phyloP scores from a whole-genome alignment of 1,140 invertebrate genomes.

The Scylla paramamosain region DNA sequence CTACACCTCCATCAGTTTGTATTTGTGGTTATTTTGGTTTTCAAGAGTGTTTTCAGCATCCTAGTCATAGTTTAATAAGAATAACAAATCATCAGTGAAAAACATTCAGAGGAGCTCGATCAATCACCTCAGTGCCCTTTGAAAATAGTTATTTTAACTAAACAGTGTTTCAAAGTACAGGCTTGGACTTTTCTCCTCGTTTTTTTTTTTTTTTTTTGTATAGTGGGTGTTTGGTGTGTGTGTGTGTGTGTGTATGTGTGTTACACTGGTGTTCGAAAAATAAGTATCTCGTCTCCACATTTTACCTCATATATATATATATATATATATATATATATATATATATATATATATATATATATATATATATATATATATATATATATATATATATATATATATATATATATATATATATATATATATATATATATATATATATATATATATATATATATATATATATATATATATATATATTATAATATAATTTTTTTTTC shows the following conservation, averaged over 20 bases:
- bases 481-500: neutral
- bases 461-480: neutral
- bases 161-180: too few relatives aligned
- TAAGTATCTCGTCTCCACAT: neutral
- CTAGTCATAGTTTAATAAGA: too few relatives aligned
- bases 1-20: too few relatives aligned
- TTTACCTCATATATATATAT: constrained; percentile 1
- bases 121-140: too few relatives aligned
- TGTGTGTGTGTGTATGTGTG: constrained; percentile 43
- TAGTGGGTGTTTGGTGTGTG: neutral
- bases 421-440: too few relatives aligned
- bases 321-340: constrained; percentile 48
- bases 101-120: neutral
- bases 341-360: constrained; percentile 23
- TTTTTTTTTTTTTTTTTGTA: too few relatives aligned
- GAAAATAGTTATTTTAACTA: too few relatives aligned
- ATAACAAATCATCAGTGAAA: neutral
- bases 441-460: neutral
- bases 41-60: too few relatives aligned
- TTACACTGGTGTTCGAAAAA: neutral
- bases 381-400: constrained; percentile 37
- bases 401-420: neutral
- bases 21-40: too few relatives aligned
- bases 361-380: constrained; percentile 56
- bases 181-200: too few relatives aligned